Base-by-base conservation (phyloP, 2,797 vertebrate genomes). In the Crocidura indochinensis region DNA sequence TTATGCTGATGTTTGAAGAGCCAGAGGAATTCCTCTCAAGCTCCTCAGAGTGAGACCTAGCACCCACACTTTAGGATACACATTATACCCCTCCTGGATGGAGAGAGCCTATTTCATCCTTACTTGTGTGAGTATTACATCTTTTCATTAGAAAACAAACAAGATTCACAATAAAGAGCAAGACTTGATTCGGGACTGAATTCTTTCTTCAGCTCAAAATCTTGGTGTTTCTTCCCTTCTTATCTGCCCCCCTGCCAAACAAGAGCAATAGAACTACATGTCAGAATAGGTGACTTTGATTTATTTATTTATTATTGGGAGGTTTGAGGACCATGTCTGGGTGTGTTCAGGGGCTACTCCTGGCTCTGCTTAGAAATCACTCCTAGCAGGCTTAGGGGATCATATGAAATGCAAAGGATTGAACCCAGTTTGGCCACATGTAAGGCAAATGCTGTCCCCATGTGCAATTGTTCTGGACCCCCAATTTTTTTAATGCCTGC, bases 1-100 rank as follows among this genome's bases (percentile, higher is more conserved):
- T 51, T 85, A 49, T 68, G 49, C 8, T 84, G 88, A 82, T 79
- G 82, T 88, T 88, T 95, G 77, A 87, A 82, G 62, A 94, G 93
- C 72, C 88, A 91, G 27, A 62, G 46, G 38, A 20, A 60, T 60
- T 64, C 10, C 83, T 10, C 26, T 60, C 56, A 20, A 20, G 56
- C 56, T 44, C 24, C 14, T 29, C 5, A 1, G 24, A 38, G 6
- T 0, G 17, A 22, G 38, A 64, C 9, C 11, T 6, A 24, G 10
- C 27, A 26, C 4, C 10, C 47, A 46, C 29, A 27, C 49, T 22
- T 6, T 2, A n/a, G 24, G 65, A 27, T 46, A 56, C 38, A 15
- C 2, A 2, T 0, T 6, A 27, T 27, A n/a, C 2, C 19, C 51
- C 46, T 27, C 49, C 31, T 62, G 2, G 51, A 17, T 85, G 20